Percentiles rank a stretch among this genome's conserved stretches.
These are phyloP conservation scores for Penaeus japonicus DNA, from an alignment of 1,140 invertebrate genomes.

Conservation along the genomic window DNA sequence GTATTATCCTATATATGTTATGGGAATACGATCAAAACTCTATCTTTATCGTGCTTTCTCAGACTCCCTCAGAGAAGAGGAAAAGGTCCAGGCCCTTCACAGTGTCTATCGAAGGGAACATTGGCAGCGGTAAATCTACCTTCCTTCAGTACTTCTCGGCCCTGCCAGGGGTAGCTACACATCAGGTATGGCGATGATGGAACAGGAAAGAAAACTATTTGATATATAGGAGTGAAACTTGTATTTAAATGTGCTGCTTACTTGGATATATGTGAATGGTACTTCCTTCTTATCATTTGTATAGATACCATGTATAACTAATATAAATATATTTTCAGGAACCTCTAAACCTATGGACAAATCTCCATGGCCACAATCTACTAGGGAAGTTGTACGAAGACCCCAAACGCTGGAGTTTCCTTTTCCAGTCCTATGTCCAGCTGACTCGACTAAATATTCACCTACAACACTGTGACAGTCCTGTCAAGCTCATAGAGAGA, in stretches of 20 bases:
- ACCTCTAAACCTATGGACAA: conserved; percentile 67
- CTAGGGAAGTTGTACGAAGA: conserved; percentile 69
- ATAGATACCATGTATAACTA: too few relatives aligned
- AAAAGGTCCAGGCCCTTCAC: conserved; percentile 50
- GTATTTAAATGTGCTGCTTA: too few relatives aligned
- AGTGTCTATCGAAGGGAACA: conserved; percentile 83
- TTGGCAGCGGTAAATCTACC: conserved; percentile 92
- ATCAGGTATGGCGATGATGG: conserved; percentile 21
- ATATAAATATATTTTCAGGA: conserved; percentile 59
- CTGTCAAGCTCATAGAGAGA: conserved; percentile 69
- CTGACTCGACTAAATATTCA: conserved; percentile 68
- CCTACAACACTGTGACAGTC: conserved; percentile 60
- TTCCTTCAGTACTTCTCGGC: conserved; percentile 84
- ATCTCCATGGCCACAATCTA: conserved; percentile 68
- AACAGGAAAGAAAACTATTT: too few relatives aligned
- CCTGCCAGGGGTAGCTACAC: conserved; percentile 64
- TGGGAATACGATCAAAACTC: background rate
- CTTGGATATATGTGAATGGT: too few relatives aligned
- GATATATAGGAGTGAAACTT: too few relatives aligned
- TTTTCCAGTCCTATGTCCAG: conserved; percentile 71
- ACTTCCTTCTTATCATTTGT: too few relatives aligned
- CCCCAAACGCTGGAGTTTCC: conserved; percentile 66
- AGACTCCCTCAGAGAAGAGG: conserved; percentile 12
- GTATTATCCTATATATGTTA: background rate
- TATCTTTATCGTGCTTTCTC: background rate